Evolutionary conservation across 2,888 invertebrate species (phyloP).

Genomic region (Drosophila subsilvestris): DNA sequence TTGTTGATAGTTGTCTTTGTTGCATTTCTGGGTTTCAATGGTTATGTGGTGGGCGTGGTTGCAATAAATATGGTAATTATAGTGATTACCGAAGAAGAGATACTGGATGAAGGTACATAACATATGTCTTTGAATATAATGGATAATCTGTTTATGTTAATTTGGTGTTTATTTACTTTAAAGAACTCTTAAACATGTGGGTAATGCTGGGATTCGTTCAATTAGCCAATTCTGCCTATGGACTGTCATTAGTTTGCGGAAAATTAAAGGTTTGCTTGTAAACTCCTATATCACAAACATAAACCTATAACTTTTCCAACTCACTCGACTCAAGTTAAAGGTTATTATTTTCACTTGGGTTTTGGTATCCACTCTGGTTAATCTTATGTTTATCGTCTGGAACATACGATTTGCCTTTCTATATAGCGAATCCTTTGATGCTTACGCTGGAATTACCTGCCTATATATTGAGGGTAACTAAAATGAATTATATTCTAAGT

Average conservation of each 20-base stretch:
- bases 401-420: slow-evolving; percentile 10
- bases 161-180: not conserved
- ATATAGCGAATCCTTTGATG: slow-evolving; percentile 10
- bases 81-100: not conserved
- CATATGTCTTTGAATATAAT: too few species aligned
- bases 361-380: not conserved
- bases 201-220: slow-evolving; percentile 6
- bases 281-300: not conserved
- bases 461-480: slow-evolving; percentile 33
- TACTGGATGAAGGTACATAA: not conserved
- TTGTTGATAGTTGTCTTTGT: not conserved
- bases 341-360: slow-evolving; percentile 21
- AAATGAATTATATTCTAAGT: not conserved
- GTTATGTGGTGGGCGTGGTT: not conserved
- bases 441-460: slow-evolving; percentile 21
- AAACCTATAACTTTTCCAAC: not conserved
- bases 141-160: too few species aligned
- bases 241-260: slow-evolving; percentile 28
- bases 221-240: slow-evolving; percentile 27
- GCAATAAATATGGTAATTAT: not conserved
- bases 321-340: slow-evolving; percentile 1
- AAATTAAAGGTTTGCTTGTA: slow-evolving; percentile 28
- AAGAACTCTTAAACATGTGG: slow-evolving; percentile 4
- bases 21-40: not conserved
- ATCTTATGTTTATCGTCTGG: slow-evolving; percentile 13